phyloP scores from a whole-genome alignment of 2,113 vertebrate genomes.

The Oncorhynchus gorbuscha region DNA sequence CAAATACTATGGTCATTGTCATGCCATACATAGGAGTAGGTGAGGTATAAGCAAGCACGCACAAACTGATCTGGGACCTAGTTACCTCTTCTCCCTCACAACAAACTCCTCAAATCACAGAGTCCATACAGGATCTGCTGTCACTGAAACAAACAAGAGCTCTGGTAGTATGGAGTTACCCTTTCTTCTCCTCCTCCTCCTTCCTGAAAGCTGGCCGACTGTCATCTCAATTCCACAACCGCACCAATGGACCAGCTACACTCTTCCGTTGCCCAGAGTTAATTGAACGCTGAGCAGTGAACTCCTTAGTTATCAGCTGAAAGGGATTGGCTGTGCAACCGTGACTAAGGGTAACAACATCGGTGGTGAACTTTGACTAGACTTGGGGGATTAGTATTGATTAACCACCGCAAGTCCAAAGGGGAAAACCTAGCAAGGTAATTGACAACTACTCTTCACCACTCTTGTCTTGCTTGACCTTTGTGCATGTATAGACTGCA shows the following conservation, averaged over 20 bases:
- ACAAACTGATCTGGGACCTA: no score
- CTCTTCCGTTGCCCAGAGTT: no score
- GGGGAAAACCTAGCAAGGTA: slow-evolving; percentile 31
- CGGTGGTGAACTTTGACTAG: slow-evolving; percentile 58
- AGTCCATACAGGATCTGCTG: neutral
- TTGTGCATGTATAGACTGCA: no score
- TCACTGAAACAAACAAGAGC: neutral
- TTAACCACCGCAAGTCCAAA: slow-evolving; percentile 56
- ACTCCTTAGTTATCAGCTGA: neutral
- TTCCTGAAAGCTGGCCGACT: neutral
- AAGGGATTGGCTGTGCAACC: slow-evolving; percentile 16
- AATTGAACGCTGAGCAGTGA: neutral
- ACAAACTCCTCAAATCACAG: neutral
- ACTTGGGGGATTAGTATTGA: slow-evolving; percentile 46
- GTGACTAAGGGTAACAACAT: slow-evolving; percentile 21
- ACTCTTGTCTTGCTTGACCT: no score
- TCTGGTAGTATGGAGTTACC: slow-evolving; percentile 46
- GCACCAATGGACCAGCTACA: no score
- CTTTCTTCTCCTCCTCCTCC: slow-evolving; percentile 35
- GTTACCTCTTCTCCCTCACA: neutral
- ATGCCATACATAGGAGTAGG: neutral
- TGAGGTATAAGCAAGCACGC: no score
- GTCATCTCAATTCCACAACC: neutral
- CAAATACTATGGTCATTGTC: neutral
- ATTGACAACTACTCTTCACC: no score